Evolutionary conservation across 1,140 invertebrate genomes (phyloP), one percentile per base, ranked within the genome.

Genomic region (Acyrthosiphon pisum): DNA sequence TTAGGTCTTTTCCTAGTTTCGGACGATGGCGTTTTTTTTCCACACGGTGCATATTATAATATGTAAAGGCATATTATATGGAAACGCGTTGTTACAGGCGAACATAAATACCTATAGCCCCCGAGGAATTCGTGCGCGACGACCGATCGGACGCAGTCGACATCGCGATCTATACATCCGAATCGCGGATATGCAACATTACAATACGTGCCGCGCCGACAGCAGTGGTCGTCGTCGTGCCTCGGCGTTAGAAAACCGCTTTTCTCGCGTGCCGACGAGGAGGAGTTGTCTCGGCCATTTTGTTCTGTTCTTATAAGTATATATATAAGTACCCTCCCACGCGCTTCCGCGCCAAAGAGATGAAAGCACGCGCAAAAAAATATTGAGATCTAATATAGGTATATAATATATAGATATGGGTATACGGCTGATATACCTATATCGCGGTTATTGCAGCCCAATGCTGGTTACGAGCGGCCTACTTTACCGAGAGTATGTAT

Each of bases 221-320:
- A 76, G 60, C 60, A 76, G 60, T 76, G 83, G 37, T 41, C 83
- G 83, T 76, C 14, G 83, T 84, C 37, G 26, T 30, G 84, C 86
- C 46, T 18, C 46, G 46, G 46, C 44, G 86, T 48, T n/a, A 88
- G 86, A 50, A 48, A 88, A 88, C 46, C 86, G 46, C 44, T 48
- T 88, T 48, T 86, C 84, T 86, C 41, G 41, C 83, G 83, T 84
- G 41, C 9, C 26, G 41, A 86, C 84, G 41, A 46, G 84, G 84
- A 86, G 84, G 84, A 86, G 84, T 86, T 86, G 44, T 18, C 84
- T 86, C 84, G 84, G 84, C 84, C 84, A 86, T 86, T 86, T 86
- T 86, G 84, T 86, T 86, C 14, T 48, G n/a, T 88, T n/a, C 60
- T 6, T n/a, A n/a, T 68, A 56, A 0, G 20, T 20, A 9, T 53